Evolutionary conservation across 2,113 vertebrate species (phyloP), one percentile per base, ranked within the genome.

Genomic region (Hemibagrus wyckioides): DNA sequence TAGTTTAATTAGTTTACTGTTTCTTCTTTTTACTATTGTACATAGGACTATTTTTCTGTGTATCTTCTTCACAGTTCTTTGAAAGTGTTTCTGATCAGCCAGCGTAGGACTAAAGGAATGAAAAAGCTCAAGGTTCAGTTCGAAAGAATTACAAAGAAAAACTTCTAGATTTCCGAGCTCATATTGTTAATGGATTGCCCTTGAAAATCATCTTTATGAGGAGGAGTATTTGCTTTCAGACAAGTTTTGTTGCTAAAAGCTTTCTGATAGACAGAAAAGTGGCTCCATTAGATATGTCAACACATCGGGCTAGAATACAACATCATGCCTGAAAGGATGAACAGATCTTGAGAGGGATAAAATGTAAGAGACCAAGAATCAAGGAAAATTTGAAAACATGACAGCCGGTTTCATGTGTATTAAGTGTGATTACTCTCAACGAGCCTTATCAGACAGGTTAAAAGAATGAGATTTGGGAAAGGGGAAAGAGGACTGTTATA

Each of bases 241-340:
- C n/a, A 82, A 0, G 67, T 75, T 57, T 82, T 71, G 30, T 9
- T 67, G 39, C 25, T 77, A 77, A 65, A 84, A 84, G 67, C 54
- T 80, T 84, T 41, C n/a, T 41, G 56, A 44, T 36, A 25, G 44
- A 85, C 17, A 36, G 30, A 48, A 85, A 85, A 88, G 61, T 61
- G 30, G 30, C 63, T 86, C 71, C 39, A 85, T 90, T 87, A 87
- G n/a, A 61, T 33, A 14, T 83, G 61, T 75, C 65, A 76, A 59
- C 52, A 73, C 30, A 69, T 79, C 23, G 33, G 41, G 33, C n/a
- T 9, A 23, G 61, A 71, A 80, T 8, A 19, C 19, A 14, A 33
- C 13, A 57, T 79, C 54, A 75, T 57, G 33, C 77, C 52, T 36
- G 23, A 56, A 39, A 39, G 54, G 19, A 30, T n/a, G 33, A 8